Base-by-base conservation (phyloP, 2,888 invertebrate species). In the Plebejus anna region DNA sequence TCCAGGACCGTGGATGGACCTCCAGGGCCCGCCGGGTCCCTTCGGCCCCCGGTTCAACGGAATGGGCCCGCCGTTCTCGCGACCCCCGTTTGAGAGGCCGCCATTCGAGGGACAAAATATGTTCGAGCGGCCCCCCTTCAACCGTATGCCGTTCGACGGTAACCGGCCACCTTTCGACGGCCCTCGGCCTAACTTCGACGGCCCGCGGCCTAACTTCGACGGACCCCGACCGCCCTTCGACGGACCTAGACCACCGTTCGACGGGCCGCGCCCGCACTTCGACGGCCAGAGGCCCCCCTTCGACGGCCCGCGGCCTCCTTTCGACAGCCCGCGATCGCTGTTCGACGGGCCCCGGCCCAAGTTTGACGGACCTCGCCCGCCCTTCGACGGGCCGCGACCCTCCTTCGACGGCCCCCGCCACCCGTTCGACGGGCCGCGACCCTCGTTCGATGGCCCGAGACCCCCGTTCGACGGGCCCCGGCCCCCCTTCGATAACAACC, bases 1-100 rank as follows among this genome's bases (percentile, higher is more conserved):
- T 89, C 9, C 91, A 89, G 92, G 90, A 16, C 90, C 90, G 0
- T 92, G 92, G 92, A 88, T 94, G 94, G 94, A 91, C 79, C 88
- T 92, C 79, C 84, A 89, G 36, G 85, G 87, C 7, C 82, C 84
- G 16, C 83, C 84, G 1, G 81, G 82, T 80, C 88, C 89, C 1
- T 91, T 90, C 79, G 90, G 89, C 22, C 90, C 91, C 3, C 85
- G 93, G 4, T 94, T 93, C 81, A 93, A 92, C 83, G 94, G 92
- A 78, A 91, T 88, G 89, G 90, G 89, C 0, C 89, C 91, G 11
- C 88, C 86, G 6, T 90, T 89, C 81, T 84, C 84, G 78, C 81
- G 89, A 42, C 84, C 86, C 70, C 85, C 86, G 1, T 87, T 86
- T 75, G 85, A 88, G 32, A 80, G 89, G 16, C 88, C 89, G 0